A percentile compares a stretch with the other conserved stretches of the same genome.
Evolutionary conservation across 2,797 vertebrate genomes (phyloP).

Genomic region (Dendrocincla tyrannina): DNA sequence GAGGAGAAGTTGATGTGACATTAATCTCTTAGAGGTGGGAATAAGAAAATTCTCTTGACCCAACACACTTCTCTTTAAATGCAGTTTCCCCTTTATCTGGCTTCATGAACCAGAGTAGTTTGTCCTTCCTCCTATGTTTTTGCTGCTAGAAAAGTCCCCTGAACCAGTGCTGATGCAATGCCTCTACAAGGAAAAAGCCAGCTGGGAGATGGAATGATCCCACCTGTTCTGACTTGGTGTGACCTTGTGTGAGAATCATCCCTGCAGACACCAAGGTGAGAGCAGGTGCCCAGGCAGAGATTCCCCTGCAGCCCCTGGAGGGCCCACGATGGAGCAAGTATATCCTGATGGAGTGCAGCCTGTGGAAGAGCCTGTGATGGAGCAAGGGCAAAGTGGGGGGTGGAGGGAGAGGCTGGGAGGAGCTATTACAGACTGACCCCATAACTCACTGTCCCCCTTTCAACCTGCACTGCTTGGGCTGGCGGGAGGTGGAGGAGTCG

Average conservation of each 20-base stretch:
- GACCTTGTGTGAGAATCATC: not conserved
- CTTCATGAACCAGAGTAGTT: not conserved
- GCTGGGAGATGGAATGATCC: not conserved
- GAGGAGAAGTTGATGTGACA: not conserved
- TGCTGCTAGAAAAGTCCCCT: not conserved
- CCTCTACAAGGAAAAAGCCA: not conserved
- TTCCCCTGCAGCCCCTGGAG: not conserved
- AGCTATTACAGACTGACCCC: not conserved
- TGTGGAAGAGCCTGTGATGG: fast-evolving
- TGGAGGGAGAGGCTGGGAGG: not conserved
- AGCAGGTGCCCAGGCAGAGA: not conserved
- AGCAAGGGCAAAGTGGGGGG: not conserved
- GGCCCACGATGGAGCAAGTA: not conserved
- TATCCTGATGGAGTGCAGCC: not conserved
- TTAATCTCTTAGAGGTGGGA: not conserved
- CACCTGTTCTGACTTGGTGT: not conserved
- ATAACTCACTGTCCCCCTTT: not conserved
- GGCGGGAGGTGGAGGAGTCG: not conserved
- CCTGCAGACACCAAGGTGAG: not conserved
- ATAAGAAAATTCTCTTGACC: not conserved
- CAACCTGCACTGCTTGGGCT: not conserved
- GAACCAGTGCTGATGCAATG: not conserved
- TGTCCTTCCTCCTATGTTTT: not conserved
- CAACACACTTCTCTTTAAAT: not conserved
- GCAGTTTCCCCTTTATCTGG: not conserved